Percentiles rank a stretch among this genome's conserved stretches.
phyloP scores from a whole-genome alignment of 2,888 invertebrate species.

The Tenthredo livida region DNA sequence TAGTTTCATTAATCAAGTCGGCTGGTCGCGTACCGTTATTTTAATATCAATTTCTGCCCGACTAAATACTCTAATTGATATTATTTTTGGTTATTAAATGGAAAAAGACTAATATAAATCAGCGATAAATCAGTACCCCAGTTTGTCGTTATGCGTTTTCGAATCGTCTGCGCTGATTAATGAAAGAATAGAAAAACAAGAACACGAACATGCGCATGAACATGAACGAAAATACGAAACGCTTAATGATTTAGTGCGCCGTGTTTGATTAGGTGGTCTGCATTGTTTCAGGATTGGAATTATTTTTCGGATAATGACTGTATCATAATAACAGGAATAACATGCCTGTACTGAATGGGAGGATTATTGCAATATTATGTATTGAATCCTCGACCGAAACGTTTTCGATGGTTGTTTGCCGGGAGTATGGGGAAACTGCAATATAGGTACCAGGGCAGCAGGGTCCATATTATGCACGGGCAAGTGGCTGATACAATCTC shows the following conservation, averaged over 20 bases:
- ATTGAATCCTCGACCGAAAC: background rate
- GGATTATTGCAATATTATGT: constrained; percentile 37
- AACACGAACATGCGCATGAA: no score
- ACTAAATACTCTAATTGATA: constrained; percentile 18
- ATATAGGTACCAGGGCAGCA: background rate
- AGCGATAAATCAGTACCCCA: no score
- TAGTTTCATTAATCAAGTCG: constrained; percentile 35
- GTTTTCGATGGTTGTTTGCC: constrained; percentile 17
- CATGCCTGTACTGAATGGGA: background rate
- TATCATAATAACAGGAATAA: background rate
- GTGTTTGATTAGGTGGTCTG: background rate
- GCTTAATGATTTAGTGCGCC: no score
- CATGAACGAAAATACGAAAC: no score
- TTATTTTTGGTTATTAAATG: background rate
- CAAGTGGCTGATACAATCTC: constrained; percentile 70
- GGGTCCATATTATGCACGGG: constrained; percentile 63
- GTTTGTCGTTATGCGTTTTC: no score
- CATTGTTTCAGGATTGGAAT: background rate
- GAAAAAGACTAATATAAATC: background rate
- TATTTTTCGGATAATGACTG: background rate
- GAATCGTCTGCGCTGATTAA: no score
- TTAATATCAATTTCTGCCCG: constrained; percentile 28
- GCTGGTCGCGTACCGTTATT: background rate
- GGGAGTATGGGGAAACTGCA: background rate
- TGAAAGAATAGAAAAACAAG: no score